Conservation (phyloP, 35 echinoderm and acorn worm genomes). For the Amphiura filiformis region DNA sequence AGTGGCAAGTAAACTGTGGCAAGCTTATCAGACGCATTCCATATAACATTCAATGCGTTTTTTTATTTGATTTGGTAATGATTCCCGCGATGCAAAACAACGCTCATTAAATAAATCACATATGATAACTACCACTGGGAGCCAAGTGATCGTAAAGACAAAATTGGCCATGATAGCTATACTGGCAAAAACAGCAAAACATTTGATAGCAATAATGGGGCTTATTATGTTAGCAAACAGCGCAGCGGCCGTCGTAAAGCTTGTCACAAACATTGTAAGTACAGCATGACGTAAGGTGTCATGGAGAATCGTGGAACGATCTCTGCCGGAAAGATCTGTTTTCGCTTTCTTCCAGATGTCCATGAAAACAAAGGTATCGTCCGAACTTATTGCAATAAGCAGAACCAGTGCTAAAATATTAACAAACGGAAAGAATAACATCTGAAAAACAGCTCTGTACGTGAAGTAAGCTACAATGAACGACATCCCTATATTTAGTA, state of each 20-base stretch:
- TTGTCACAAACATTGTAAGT: constrained; percentile 64
- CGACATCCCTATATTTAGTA: constrained; percentile 42
- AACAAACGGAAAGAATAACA: constrained; percentile 56
- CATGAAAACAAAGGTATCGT: constrained; percentile 57
- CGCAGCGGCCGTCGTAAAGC: constrained; percentile 55
- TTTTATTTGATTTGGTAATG: neutral
- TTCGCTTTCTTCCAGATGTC: constrained; percentile 41
- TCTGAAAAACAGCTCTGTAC: constrained; percentile 17
- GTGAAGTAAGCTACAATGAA: constrained; percentile 45
- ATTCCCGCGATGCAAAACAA: neutral
- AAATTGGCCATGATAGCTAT: constrained; percentile 48
- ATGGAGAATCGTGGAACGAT: neutral
- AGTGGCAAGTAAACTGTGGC: constrained; percentile 49
- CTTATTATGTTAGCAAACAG: constrained; percentile 43
- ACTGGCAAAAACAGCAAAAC: constrained; percentile 46
- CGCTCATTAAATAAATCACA: neutral
- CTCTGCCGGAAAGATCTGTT: neutral
- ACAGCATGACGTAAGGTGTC: constrained; percentile 43
- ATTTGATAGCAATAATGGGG: constrained; percentile 40
- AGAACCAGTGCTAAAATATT: constrained; percentile 23
- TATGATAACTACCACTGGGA: constrained; percentile 40
- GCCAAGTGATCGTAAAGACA: constrained; percentile 48
- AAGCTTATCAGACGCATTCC: constrained; percentile 34
- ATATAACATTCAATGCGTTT: neutral
- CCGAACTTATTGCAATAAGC: constrained; percentile 44